Percentiles rank a stretch among this genome's conserved stretches.
These are phyloP conservation scores for Actinopyga echinites DNA, from an alignment of 53 echinoderm and acorn worm species.

Conservation along the genomic window DNA sequence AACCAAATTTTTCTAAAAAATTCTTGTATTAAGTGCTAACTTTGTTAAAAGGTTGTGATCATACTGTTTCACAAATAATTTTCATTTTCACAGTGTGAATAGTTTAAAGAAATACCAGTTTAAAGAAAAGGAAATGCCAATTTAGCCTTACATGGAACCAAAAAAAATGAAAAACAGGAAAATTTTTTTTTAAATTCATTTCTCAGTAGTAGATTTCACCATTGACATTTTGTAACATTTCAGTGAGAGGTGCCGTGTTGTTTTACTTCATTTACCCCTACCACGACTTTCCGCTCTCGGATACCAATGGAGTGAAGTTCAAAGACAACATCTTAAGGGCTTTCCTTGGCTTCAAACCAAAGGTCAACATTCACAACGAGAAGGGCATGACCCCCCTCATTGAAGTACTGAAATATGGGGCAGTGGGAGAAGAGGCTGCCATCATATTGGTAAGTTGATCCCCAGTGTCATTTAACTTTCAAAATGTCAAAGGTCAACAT, in stretches of 20 bases:
- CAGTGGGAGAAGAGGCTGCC: background rate
- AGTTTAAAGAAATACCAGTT: no score
- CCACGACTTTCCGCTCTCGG: background rate
- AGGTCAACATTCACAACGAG: conserved; percentile 35
- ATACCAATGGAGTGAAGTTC: background rate
- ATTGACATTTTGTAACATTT: background rate
- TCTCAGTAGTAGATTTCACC: no score
- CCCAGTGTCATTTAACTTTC: background rate
- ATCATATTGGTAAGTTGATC: conserved; percentile 3
- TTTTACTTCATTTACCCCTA: conserved; percentile 20
- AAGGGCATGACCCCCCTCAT: conserved; percentile 54
- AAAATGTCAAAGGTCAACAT: no score
- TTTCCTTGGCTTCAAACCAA: conserved; percentile 54
- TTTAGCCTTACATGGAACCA: no score
- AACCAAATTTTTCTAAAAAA: no score
- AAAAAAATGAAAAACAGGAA: no score
- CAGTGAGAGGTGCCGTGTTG: conserved; percentile 10
- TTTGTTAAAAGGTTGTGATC: no score
- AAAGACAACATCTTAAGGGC: background rate
- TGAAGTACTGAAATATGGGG: conserved; percentile 33
- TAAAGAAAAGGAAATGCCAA: no score
- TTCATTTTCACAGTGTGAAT: no score
- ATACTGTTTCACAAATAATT: no score
- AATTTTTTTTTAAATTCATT: no score
- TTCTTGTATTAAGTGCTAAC: no score